Evolutionary conservation across 2,113 vertebrate genomes (phyloP).

Genomic region (Marcusenius ussheri): DNA sequence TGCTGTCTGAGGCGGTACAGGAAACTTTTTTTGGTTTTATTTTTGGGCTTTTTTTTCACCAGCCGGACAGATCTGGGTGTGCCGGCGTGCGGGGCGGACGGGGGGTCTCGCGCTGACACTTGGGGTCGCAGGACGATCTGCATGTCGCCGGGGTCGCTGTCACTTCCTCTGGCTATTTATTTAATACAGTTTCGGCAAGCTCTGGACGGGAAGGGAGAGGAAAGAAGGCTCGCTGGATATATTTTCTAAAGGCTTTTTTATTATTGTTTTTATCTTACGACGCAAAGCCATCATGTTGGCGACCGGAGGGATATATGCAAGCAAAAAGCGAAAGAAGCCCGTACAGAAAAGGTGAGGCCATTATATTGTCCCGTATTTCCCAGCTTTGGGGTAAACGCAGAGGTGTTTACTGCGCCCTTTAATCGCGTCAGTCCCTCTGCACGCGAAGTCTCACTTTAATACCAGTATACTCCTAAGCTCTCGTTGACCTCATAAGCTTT

Average conservation of each 20-base stretch:
- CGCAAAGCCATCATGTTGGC: slow-evolving; percentile 48
- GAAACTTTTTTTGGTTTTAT: slow-evolving; percentile 17
- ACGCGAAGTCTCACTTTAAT: background rate
- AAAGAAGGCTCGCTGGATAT: slow-evolving; percentile 19
- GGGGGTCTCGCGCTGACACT: slow-evolving; percentile 37
- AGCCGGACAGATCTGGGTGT: slow-evolving; percentile 9
- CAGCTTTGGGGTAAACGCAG: background rate
- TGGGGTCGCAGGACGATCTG: slow-evolving; percentile 16
- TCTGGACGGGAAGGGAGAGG: background rate
- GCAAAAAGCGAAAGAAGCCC: slow-evolving; percentile 69
- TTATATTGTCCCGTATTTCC: background rate
- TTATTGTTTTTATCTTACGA: background rate
- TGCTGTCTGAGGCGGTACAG: background rate
- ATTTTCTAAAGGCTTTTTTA: background rate
- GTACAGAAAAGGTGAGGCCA: slow-evolving; percentile 57
- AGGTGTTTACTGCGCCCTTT: background rate
- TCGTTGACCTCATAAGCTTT: background rate
- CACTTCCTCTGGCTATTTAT: background rate
- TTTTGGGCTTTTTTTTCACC: background rate
- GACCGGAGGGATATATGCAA: slow-evolving; percentile 53
- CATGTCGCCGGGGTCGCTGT: background rate
- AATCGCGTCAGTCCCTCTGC: background rate
- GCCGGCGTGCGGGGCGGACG: background rate
- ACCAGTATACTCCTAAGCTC: background rate
- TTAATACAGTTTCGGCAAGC: background rate